Base-by-base conservation (phyloP, 2,113 vertebrate species). In the Plecotus auritus region DNA sequence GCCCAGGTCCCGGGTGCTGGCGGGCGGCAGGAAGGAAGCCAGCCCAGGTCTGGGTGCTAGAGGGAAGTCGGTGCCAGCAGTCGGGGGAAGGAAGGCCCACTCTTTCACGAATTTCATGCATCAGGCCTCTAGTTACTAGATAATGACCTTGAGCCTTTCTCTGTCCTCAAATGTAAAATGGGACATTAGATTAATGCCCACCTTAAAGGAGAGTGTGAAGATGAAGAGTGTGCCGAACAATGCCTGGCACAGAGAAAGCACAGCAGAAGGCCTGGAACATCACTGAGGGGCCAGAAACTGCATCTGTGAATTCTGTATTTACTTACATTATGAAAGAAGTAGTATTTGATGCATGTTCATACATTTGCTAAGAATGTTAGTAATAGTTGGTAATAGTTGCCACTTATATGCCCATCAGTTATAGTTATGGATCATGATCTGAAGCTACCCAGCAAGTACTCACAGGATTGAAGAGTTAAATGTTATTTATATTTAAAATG, bases 401-500 rank as follows among this genome's bases (percentile, higher is more conserved):
- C n/a, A n/a, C n/a, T n/a, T n/a, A n/a, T n/a, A n/a, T n/a, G n/a
- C n/a, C n/a, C 80, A 35, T 77, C 59, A 73, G 1, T 83, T 64
- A 26, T 11, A 81, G 9, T 81, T 64, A 42, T 54, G 11, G 69
- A 32, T 47, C 23, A n/a, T 95, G 91, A 73, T 42, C 59, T 77
- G 0, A 73, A 93, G 67, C 40, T 42, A 4, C 17, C 17, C 59
- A 91, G 2, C 76, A 23, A 66, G 28, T 67, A 28, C 5, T 66
- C 37, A 77, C 5, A 90, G 13, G 54, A 10, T 42, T 2, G 2
- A 87, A 89, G 61, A 59, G 54, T 23, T 9, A 30, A 64, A 28
- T 59, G 47, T 72, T 61, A 37, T 91, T 76, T 88, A 64, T 87
- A 84, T 74, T 94, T 93, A 91, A 84, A 88, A 76, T 69, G 13